A percentile compares a stretch with the other conserved stretches of the same genome.
These are phyloP conservation scores for Syrista parreyssii DNA, from an alignment of 2,888 invertebrate genomes.

Conservation along the genomic window DNA sequence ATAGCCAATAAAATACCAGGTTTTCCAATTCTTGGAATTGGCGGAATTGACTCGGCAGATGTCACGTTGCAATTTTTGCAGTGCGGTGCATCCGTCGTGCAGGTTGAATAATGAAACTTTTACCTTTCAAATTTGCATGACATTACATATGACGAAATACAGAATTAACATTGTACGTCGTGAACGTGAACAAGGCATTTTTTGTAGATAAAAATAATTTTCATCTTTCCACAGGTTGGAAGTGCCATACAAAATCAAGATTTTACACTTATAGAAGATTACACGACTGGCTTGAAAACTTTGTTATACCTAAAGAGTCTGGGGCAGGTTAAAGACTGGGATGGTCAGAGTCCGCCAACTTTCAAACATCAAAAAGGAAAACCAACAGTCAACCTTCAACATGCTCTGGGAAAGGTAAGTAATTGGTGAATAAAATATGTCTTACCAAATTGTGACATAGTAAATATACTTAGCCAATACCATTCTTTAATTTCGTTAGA, in stretches of 20 bases:
- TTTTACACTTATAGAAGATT: constrained; percentile 96
- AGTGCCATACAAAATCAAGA: constrained; percentile 99
- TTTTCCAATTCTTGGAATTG: constrained; percentile 94
- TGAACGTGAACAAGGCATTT: too few relatives aligned
- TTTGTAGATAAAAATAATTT: constrained; percentile 4
- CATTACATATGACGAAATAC: neutral
- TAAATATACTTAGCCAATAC: too few relatives aligned
- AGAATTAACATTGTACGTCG: too few relatives aligned
- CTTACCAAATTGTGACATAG: too few relatives aligned
- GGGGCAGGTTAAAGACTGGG: constrained; percentile 79
- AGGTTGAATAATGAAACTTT: constrained; percentile 71
- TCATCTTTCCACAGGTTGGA: constrained; percentile 75
- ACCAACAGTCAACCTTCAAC: constrained; percentile 74
- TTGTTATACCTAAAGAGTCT: constrained; percentile 84
- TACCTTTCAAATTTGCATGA: neutral
- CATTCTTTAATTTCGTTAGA: constrained; percentile 66
- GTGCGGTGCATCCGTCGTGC: constrained; percentile 92
- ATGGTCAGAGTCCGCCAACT: constrained; percentile 94
- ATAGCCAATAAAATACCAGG: constrained; percentile 86
- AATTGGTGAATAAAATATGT: too few relatives aligned
- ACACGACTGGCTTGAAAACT: constrained; percentile 88
- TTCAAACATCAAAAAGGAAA: constrained; percentile 94
- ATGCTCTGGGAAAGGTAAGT: constrained; percentile 76
- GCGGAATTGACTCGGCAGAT: constrained; percentile 97
- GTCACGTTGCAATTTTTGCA: constrained; percentile 93